Conservation (phyloP, 2,113 vertebrate genomes). For the Chlorodrepanis virens region DNA sequence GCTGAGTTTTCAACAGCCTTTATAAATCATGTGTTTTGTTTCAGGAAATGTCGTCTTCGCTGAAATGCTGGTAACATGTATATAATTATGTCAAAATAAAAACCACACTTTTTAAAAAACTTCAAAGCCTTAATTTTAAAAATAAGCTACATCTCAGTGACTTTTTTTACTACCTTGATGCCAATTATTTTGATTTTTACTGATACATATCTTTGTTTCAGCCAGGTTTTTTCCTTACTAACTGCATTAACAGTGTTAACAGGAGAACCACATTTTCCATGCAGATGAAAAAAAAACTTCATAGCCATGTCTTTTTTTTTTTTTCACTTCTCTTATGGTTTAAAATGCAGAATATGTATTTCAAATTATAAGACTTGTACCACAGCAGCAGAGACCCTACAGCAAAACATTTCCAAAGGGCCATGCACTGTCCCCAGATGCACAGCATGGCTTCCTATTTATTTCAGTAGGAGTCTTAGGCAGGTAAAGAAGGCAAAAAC, state of each 20-base stretch:
- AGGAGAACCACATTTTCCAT: background rate
- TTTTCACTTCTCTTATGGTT: background rate
- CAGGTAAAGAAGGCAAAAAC: background rate
- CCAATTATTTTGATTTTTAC: conserved; percentile 29
- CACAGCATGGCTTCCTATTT: background rate
- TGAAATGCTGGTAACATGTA: background rate
- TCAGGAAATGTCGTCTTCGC: background rate
- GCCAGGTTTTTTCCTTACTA: background rate
- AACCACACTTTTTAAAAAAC: background rate
- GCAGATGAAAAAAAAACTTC: background rate
- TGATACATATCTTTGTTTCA: background rate
- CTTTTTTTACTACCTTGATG: background rate
- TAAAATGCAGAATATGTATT: background rate
- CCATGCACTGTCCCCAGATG: background rate
- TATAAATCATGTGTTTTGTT: conserved; percentile 50
- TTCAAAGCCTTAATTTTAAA: background rate
- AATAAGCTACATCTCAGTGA: background rate
- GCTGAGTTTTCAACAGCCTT: conserved; percentile 35
- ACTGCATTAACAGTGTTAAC: conserved; percentile 18
- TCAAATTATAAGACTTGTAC: background rate
- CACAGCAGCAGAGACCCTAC: background rate
- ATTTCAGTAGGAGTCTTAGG: background rate
- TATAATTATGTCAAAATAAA: conserved; percentile 40
- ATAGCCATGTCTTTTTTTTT: background rate
- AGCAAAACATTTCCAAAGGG: background rate